Base-by-base conservation (phyloP, 2,888 invertebrate genomes). In the Melieria picta region DNA sequence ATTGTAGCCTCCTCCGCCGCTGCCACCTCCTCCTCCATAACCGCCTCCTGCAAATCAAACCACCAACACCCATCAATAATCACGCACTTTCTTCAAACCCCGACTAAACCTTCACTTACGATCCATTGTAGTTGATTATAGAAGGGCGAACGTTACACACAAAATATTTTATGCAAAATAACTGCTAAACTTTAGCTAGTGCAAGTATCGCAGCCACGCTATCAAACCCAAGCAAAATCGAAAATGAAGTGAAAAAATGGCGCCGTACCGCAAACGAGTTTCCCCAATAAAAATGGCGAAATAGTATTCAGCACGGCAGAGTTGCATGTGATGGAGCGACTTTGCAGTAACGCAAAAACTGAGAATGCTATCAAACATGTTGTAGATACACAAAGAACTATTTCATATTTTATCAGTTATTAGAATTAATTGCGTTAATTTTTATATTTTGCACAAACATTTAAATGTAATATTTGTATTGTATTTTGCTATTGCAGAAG, bases 1-100 rank as follows among this genome's bases (percentile, higher is more conserved):
- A 74, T 85, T 84, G 69, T 84, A 84, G 65, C 82, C 80, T 57
- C 81, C 81, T 70, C 83, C 82, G 42, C 83, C 83, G 70, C 80
- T 79, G 30, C 78, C 77, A 57, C 79, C 77, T 13, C 77, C 77
- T 60, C 69, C 69, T 63, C 55, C 56, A 61, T 71, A 71, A 65
- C 71, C 66, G 16, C 74, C 74, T 13, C 72, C 60, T 67, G 47
- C 9, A 30, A 69, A 63, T 62, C 62, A 61, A 7, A 10, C 52
- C 9, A 11, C 65, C 45, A 55, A n/a, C 43, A 30, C 43, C 60
- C 46, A 55, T 48, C 11, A 58, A 13, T 45, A 58, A 47, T 42
- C 60, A 43, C 56, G 63, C 60, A 64, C 4, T 7, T 50, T 11
- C 11, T 55, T 60, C 60, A 65, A 64, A 67, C 58, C 77, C 77